Conservation (phyloP, 2,797 vertebrate genomes). For the Macropodus opercularis region DNA sequence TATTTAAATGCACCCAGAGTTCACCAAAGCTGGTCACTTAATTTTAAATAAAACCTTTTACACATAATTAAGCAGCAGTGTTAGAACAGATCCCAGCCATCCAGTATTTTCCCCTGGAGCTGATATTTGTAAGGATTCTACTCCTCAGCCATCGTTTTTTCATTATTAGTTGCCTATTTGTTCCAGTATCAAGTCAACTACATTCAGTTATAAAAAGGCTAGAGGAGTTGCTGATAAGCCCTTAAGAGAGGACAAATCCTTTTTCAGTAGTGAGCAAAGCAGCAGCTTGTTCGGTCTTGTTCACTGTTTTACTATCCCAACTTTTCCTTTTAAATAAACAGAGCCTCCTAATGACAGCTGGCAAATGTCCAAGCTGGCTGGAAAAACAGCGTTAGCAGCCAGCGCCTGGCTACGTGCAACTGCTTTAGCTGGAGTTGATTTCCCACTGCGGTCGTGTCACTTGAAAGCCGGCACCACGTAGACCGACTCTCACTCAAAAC, state of each 20-base stretch:
- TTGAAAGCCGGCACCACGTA: conserved; percentile 5
- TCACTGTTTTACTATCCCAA: conserved; percentile 1
- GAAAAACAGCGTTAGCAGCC: conserved; percentile 20
- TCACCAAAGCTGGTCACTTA: too few species aligned
- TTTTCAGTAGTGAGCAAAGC: neutral
- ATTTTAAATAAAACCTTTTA: too few species aligned
- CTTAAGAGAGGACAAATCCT: neutral
- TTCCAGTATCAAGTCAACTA: too few species aligned
- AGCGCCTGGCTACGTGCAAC: neutral
- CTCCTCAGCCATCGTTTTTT: too few species aligned
- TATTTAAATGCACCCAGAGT: too few species aligned
- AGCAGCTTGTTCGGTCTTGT: neutral
- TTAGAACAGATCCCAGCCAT: too few species aligned
- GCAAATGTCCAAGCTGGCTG: conserved; percentile 6
- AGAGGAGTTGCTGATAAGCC: conserved; percentile 1
- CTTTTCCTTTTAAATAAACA: conserved; percentile 32
- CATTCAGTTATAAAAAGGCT: too few species aligned
- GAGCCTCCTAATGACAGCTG: conserved; percentile 37
- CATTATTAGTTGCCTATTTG: too few species aligned
- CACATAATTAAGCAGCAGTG: too few species aligned
- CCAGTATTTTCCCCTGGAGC: too few species aligned
- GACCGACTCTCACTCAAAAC: neutral
- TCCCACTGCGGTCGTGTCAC: neutral
- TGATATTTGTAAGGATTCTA: too few species aligned
- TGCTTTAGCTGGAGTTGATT: conserved; percentile 2